Conservation (phyloP, 2,113 vertebrate species). For the Chelonoidis abingdonii region DNA sequence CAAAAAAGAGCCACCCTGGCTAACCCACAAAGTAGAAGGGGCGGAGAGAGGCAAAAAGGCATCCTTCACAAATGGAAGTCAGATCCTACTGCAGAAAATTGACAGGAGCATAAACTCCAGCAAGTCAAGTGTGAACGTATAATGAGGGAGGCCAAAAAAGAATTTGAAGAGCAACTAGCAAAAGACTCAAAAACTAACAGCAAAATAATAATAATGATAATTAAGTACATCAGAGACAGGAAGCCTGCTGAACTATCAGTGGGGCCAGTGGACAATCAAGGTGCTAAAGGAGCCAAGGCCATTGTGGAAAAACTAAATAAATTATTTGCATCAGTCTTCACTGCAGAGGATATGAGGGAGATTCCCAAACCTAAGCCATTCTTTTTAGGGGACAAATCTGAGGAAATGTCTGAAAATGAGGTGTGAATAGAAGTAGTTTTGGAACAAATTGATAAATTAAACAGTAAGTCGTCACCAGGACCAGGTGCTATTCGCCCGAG, state of each 20-base stretch:
- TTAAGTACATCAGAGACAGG: neutral
- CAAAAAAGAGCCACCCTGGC: neutral
- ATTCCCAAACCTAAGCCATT: neutral
- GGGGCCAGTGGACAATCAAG: neutral
- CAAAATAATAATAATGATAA: neutral
- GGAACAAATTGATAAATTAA: neutral
- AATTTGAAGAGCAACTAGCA: neutral
- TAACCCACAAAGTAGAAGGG: neutral
- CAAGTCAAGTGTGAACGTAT: neutral
- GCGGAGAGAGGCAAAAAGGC: neutral
- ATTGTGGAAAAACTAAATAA: neutral
- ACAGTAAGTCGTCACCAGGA: neutral
- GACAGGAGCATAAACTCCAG: neutral
- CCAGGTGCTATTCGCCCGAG: neutral
- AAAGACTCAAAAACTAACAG: neutral
- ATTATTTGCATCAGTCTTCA: neutral
- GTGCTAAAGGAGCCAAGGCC: neutral
- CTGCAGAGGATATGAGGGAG: neutral
- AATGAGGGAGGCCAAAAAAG: neutral
- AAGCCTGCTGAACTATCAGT: neutral
- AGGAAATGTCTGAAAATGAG: neutral
- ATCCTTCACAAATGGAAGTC: neutral
- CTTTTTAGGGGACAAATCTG: neutral
- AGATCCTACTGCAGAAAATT: neutral
- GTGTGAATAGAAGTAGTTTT: neutral